phyloP scores from a whole-genome alignment of 2,888 invertebrate genomes.

The Cynaeus angustus region DNA sequence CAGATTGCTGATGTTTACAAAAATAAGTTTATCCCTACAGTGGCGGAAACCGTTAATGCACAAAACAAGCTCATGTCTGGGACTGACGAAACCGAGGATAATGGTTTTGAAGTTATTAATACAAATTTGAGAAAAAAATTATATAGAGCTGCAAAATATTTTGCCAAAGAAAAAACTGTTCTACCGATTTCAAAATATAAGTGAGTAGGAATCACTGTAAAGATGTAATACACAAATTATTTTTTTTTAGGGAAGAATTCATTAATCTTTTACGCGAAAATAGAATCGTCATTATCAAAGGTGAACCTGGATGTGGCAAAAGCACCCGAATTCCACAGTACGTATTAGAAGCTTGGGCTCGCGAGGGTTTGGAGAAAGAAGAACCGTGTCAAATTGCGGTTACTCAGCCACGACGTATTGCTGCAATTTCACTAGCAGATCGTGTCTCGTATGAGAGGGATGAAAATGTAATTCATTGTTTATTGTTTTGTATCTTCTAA shows the following conservation, averaged over 20 bases:
- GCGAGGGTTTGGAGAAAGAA: slow-evolving; percentile 54
- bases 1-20: slow-evolving; percentile 65
- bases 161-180: slow-evolving; percentile 61
- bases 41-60: slow-evolving; percentile 46
- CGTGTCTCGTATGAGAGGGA: slow-evolving; percentile 78
- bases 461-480: slow-evolving; percentile 74
- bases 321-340: slow-evolving; percentile 82
- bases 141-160: slow-evolving; percentile 57
- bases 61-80: slow-evolving; percentile 9
- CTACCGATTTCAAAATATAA: slow-evolving; percentile 70
- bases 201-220: slow-evolving; percentile 60
- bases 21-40: slow-evolving; percentile 56
- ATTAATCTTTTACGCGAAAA: slow-evolving; percentile 72
- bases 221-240: slow-evolving; percentile 8
- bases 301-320: slow-evolving; percentile 84
- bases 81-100: slow-evolving; percentile 24
- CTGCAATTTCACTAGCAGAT: slow-evolving; percentile 80
- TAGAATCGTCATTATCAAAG: slow-evolving; percentile 77
- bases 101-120: slow-evolving; percentile 4
- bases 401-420: slow-evolving; percentile 81
- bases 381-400: slow-evolving; percentile 76
- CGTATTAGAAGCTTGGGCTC: slow-evolving; percentile 74
- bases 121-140: slow-evolving; percentile 52
- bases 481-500: background rate
- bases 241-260: slow-evolving; percentile 71